Conservation (phyloP, 1,140 invertebrate species). For the Ruditapes philippinarum region DNA sequence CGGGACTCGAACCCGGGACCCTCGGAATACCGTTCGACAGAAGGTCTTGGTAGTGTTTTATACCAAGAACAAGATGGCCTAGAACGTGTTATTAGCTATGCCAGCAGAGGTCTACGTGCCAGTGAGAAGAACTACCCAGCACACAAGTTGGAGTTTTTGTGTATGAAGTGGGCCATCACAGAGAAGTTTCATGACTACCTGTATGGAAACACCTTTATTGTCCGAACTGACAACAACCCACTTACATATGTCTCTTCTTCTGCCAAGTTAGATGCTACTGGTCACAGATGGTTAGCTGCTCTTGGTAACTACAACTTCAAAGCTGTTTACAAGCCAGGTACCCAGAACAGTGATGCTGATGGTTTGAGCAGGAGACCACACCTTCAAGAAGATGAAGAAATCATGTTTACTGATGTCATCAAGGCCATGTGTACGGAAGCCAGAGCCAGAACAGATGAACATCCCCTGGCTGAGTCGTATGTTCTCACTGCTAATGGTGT, state of each 20-base stretch:
- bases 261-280: slow-evolving; percentile 33
- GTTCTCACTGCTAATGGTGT: background rate
- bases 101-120: slow-evolving; percentile 17
- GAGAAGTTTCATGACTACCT: slow-evolving; percentile 28
- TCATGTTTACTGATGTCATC: background rate
- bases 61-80: slow-evolving; percentile 18
- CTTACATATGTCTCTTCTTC: slow-evolving; percentile 1
- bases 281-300: slow-evolving; percentile 64
- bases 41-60: background rate
- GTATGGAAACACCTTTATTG: background rate
- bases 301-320: slow-evolving; percentile 54
- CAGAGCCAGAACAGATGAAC: slow-evolving; percentile 5
- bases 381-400: background rate
- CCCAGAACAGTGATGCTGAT: slow-evolving; percentile 61
- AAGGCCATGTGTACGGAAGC: background rate
- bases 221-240: slow-evolving; percentile 1
- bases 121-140: slow-evolving; percentile 47
- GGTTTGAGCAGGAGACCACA: slow-evolving; percentile 30
- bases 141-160: slow-evolving; percentile 27
- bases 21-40: no score
- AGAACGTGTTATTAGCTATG: slow-evolving; percentile 38
- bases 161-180: slow-evolving; percentile 15
- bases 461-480: background rate
- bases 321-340: slow-evolving; percentile 45
- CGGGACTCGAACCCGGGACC: no score